Percentiles rank a stretch among this genome's conserved stretches.
These are phyloP conservation scores for Cantharis rufa DNA, from an alignment of 2,888 invertebrate species.

Conservation along the genomic window DNA sequence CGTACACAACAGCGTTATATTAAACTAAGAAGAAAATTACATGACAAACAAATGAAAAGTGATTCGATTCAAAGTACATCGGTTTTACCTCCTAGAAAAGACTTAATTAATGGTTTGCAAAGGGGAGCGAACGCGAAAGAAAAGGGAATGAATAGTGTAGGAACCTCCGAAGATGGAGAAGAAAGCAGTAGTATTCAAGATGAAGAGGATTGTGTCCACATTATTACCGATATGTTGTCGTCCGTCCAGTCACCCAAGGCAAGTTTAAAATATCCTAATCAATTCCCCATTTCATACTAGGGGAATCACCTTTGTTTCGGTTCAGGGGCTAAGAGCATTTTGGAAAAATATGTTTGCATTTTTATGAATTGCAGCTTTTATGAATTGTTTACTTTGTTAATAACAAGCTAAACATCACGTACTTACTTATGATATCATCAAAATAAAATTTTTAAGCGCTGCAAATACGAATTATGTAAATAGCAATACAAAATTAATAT, in stretches of 20 bases:
- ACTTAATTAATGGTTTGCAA: slow-evolving; percentile 61
- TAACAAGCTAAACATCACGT: not conserved
- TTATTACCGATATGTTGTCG: slow-evolving; percentile 72
- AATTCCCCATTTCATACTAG: too few species aligned
- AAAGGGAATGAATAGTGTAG: slow-evolving; percentile 62
- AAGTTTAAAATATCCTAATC: slow-evolving; percentile 22
- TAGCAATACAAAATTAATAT: not conserved
- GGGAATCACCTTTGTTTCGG: too few species aligned
- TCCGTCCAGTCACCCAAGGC: slow-evolving; percentile 77
- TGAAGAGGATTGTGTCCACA: slow-evolving; percentile 73
- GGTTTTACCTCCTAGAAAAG: slow-evolving; percentile 72
- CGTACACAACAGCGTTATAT: slow-evolving; percentile 76
- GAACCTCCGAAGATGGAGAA: slow-evolving; percentile 81
- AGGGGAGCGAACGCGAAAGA: slow-evolving; percentile 52
- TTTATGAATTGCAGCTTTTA: not conserved
- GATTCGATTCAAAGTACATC: slow-evolving; percentile 59
- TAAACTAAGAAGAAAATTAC: slow-evolving; percentile 77
- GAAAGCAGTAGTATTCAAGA: slow-evolving; percentile 74
- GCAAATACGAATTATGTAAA: not conserved
- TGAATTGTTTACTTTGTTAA: not conserved
- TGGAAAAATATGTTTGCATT: too few species aligned
- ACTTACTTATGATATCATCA: not conserved
- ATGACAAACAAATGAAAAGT: slow-evolving; percentile 55
- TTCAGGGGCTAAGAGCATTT: too few species aligned
- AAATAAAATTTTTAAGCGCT: not conserved